Evolutionary conservation across 2,113 vertebrate genomes (phyloP).

Genomic region (Notarius lentiginosus): DNA sequence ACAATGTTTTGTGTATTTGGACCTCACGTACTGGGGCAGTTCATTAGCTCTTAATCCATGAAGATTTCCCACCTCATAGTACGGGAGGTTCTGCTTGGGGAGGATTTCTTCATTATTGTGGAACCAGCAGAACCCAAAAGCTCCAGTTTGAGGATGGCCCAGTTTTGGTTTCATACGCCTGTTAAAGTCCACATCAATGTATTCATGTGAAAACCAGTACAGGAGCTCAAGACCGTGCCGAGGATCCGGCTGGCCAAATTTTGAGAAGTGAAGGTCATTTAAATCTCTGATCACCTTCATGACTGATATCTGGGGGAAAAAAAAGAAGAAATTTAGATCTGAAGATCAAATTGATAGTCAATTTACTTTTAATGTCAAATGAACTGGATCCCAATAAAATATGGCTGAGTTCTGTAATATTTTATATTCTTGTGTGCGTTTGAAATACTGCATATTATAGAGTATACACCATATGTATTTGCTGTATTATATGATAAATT

Average conservation of each 20-base stretch:
- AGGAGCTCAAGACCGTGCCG: conserved; percentile 42
- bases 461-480: too few relatives aligned
- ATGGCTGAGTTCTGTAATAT: too few relatives aligned
- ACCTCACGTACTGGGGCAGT: conserved; percentile 4
- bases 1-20: fast-evolving
- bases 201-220: conserved; percentile 39
- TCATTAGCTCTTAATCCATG: background rate
- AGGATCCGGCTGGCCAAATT: conserved; percentile 21
- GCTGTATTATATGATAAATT: too few relatives aligned
- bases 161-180: too few relatives aligned
- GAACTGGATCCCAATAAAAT: too few relatives aligned
- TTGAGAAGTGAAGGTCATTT: conserved; percentile 2
- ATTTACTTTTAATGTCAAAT: too few relatives aligned
- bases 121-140: conserved; percentile 35
- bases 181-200: too few relatives aligned
- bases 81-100: conserved; percentile 10
- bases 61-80: conserved; percentile 54
- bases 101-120: conserved; percentile 14
- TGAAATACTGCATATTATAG: too few relatives aligned
- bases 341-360: too few relatives aligned
- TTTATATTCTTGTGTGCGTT: too few relatives aligned
- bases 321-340: too few relatives aligned
- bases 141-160: fast-evolving
- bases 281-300: conserved; percentile 25
- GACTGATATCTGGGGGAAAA: background rate